A percentile compares a stretch with the other conserved stretches of the same genome.
Evolutionary conservation across 2,113 vertebrate species (phyloP).

Genomic region (Dipodomys ordii): DNA sequence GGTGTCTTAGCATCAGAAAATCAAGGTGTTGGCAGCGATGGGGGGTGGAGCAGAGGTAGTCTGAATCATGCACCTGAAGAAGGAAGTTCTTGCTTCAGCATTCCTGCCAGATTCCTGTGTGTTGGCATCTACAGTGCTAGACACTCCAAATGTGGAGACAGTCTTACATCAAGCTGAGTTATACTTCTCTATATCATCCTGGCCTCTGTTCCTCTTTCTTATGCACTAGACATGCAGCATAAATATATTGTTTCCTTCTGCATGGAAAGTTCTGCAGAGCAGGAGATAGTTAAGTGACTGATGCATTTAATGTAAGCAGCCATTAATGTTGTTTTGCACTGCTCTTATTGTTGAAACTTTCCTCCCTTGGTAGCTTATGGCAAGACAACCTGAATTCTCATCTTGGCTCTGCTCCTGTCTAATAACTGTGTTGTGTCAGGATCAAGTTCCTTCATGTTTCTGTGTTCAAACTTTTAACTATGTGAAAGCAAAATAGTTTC

Average conservation of each 20-base stretch:
- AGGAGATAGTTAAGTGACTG: not conserved
- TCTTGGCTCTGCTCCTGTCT: not conserved
- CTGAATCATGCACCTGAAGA: not conserved
- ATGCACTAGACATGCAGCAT: not conserved
- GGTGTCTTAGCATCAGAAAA: not conserved
- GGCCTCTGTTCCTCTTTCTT: not conserved
- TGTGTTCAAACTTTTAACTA: not conserved
- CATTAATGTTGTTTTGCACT: not conserved
- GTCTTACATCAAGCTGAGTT: not conserved
- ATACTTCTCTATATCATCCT: not conserved
- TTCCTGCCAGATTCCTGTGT: not conserved
- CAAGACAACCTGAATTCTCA: not conserved
- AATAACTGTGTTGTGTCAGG: not conserved
- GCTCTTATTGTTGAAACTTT: not conserved
- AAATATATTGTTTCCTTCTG: not conserved
- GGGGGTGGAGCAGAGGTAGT: not conserved
- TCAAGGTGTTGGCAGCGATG: not conserved
- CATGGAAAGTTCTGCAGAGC: not conserved
- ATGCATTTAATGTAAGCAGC: not conserved
- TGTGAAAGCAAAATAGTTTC: not conserved
- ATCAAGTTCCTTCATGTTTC: conserved; percentile 9
- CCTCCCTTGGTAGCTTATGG: not conserved
- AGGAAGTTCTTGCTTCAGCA: not conserved
- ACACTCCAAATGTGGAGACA: not conserved
- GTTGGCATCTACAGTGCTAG: conserved; percentile 16